phyloP scores from a whole-genome alignment of 2,113 vertebrate species.

The Uria aalge region DNA sequence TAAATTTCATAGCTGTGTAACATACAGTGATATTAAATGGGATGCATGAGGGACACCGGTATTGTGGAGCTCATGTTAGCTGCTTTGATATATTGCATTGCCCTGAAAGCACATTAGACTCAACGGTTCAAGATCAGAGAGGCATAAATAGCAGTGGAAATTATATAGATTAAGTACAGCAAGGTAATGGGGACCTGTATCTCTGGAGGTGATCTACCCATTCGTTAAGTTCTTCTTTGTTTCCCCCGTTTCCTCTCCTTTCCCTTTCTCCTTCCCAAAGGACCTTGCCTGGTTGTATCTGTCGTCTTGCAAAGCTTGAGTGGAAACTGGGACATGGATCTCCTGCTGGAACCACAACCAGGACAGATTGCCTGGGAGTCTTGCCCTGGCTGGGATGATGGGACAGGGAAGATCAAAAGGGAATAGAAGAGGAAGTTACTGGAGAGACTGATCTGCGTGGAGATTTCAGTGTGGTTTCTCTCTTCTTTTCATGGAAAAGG shows the following conservation, averaged over 20 bases:
- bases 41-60: background rate
- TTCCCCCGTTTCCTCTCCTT: background rate
- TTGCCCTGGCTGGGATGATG: background rate
- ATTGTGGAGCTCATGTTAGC: background rate
- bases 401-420: background rate
- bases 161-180: background rate
- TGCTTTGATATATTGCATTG: background rate
- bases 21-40: background rate
- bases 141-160: background rate
- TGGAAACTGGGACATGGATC: rapidly evolving
- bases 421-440: background rate
- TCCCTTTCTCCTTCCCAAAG: background rate
- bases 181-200: background rate
- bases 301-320: background rate
- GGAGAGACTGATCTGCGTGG: background rate
- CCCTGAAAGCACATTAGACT: background rate
- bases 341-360: background rate
- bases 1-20: background rate
- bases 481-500: background rate
- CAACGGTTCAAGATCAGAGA: background rate
- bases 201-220: background rate
- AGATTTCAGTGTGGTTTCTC: background rate
- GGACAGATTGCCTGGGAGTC: background rate
- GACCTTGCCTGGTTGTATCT: background rate
- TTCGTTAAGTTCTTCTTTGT: background rate